These are phyloP conservation scores for Meganola albula DNA, from an alignment of 2,888 invertebrate genomes.

Conservation along the genomic window DNA sequence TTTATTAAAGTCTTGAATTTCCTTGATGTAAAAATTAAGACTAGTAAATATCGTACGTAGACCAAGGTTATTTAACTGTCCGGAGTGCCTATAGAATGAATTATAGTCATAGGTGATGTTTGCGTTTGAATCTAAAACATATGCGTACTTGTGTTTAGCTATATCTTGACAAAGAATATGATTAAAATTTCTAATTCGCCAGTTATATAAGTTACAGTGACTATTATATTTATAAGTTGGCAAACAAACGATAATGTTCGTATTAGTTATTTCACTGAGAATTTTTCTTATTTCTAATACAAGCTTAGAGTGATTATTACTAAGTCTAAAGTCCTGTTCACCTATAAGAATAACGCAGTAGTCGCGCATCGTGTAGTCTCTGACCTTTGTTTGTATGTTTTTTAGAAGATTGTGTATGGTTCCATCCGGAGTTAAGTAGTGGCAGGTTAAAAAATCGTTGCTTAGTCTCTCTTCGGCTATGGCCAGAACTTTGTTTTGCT, in stretches of 20 bases:
- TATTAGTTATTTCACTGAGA: not conserved
- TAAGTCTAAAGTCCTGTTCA: conserved; percentile 1
- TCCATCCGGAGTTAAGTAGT: not conserved
- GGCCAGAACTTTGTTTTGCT: not conserved
- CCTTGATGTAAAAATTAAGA: not conserved
- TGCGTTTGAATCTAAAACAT: conserved; percentile 1
- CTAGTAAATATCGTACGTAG: not conserved
- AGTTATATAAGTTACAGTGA: conserved; percentile 1
- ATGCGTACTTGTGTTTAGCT: not conserved
- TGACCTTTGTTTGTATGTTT: not conserved
- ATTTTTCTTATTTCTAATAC: not conserved
- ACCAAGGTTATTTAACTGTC: conserved; percentile 1
- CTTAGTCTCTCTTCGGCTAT: not conserved
- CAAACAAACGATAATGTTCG: conserved; percentile 1
- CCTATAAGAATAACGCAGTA: conserved; percentile 3
- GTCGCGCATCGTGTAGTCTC: not conserved
- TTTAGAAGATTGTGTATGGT: not conserved
- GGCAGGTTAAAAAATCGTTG: not conserved
- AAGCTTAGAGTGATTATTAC: conserved; percentile 1
- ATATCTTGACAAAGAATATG: not conserved
- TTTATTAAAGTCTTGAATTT: not conserved
- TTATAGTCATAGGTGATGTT: not conserved
- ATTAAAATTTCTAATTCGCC: conserved; percentile 2
- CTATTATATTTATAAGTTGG: not conserved
- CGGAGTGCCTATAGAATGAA: conserved; percentile 1